Conservation (phyloP, 2,113 vertebrate genomes). For the Dryoscopus gambensis region DNA sequence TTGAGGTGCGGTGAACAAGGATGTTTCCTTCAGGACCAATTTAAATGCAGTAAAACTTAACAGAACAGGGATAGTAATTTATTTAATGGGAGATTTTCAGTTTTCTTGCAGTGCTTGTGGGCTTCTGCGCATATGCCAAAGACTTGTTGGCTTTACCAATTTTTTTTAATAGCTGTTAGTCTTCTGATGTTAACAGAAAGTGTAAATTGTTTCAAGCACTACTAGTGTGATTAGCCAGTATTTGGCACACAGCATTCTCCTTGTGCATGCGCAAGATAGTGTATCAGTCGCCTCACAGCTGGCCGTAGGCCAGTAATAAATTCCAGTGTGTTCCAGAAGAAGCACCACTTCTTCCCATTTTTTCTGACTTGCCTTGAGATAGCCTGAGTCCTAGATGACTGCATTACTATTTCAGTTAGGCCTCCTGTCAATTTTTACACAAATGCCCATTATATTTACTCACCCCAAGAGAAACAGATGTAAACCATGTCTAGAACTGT, state of each 20-base stretch:
- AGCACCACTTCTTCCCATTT: neutral
- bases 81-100: neutral
- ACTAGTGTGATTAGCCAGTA: neutral
- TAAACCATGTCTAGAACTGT: neutral
- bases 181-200: neutral
- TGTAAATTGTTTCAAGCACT: neutral
- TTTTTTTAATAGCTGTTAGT: neutral
- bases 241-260: neutral
- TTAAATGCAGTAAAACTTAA: neutral
- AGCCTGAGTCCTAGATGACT: neutral
- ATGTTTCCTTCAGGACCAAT: neutral
- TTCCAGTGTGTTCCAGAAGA: neutral
- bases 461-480: neutral
- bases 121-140: neutral
- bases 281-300: neutral
- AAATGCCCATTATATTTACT: neutral
- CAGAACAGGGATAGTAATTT: neutral
- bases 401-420: neutral
- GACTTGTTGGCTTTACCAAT: neutral
- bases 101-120: neutral
- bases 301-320: neutral
- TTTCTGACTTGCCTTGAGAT: neutral
- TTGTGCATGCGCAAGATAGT: neutral
- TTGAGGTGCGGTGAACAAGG: neutral
- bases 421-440: neutral